phyloP scores from a whole-genome alignment of 2,113 vertebrate species.

The Casuarius casuarius region DNA sequence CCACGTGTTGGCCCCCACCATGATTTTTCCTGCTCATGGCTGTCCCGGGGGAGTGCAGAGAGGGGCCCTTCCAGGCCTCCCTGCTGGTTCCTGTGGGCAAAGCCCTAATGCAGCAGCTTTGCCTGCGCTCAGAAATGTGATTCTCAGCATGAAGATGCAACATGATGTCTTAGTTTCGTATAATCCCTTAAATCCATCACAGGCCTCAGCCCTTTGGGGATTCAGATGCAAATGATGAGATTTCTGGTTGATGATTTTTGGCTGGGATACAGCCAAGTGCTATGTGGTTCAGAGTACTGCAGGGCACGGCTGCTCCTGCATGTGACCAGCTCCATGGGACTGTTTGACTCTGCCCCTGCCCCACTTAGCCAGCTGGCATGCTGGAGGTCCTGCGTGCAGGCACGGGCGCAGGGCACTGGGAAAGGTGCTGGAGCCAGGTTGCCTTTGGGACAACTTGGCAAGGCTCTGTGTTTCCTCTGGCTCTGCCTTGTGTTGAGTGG shows the following conservation, averaged over 20 bases:
- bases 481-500: neutral
- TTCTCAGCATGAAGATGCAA: constrained; percentile 72
- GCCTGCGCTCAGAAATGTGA: constrained; percentile 56
- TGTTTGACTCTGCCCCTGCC: neutral
- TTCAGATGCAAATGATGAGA: constrained; percentile 70
- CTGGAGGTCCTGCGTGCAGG: neutral
- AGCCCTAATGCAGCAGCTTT: constrained; percentile 8
- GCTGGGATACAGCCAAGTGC: constrained; percentile 50
- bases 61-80: constrained; percentile 12
- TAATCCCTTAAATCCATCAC: constrained; percentile 76
- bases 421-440: neutral
- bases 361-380: neutral
- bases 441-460: neutral
- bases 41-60: neutral
- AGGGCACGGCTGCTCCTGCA: constrained; percentile 26
- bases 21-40: neutral
- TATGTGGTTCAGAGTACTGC: constrained; percentile 43
- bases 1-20: neutral
- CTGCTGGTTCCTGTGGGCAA: neutral
- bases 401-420: fast-evolving
- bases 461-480: neutral
- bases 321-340: neutral
- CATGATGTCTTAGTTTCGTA: constrained; percentile 73
- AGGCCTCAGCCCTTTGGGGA: constrained; percentile 64
- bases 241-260: constrained; percentile 69